Percentiles rank a stretch among this genome's conserved stretches.
Evolutionary conservation across 2,113 vertebrate genomes (phyloP).

Genomic region (Propithecus coquereli): DNA sequence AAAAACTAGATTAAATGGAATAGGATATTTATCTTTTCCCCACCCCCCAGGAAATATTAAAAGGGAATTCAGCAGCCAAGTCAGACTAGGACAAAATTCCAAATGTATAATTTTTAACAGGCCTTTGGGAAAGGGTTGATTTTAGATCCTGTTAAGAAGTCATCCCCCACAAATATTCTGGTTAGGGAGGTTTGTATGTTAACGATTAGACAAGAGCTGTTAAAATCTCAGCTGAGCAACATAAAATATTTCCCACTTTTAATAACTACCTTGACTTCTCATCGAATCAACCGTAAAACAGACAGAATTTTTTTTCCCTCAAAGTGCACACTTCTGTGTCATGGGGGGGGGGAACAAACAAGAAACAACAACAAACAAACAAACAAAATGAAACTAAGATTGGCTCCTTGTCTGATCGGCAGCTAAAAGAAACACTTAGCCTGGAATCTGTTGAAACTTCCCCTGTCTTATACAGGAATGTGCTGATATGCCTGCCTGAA

Average conservation of each 20-base stretch:
- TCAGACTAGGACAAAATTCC: constrained; percentile 61
- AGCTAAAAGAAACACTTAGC: neutral
- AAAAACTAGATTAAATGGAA: neutral
- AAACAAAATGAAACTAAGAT: neutral
- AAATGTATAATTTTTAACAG: constrained; percentile 76
- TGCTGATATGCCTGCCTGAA: neutral
- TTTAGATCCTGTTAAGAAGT: constrained; percentile 64
- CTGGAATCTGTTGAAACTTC: neutral
- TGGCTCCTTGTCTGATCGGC: neutral
- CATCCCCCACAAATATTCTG: constrained; percentile 52
- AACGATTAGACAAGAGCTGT: constrained; percentile 69
- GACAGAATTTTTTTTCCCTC: neutral
- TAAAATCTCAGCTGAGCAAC: constrained; percentile 59
- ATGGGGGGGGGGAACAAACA: neutral
- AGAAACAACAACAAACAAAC: constrained; percentile 10
- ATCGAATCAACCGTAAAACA: neutral
- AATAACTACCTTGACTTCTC: constrained; percentile 42
- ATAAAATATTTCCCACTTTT: constrained; percentile 51
- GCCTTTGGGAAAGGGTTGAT: constrained; percentile 57
- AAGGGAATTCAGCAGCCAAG: constrained; percentile 44
- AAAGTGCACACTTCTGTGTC: neutral
- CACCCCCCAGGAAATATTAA: neutral
- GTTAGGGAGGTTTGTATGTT: constrained; percentile 51
- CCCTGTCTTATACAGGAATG: neutral
- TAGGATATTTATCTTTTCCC: neutral